phyloP scores from a whole-genome alignment of 2,797 vertebrate species.

The Neosalanx taihuensis region DNA sequence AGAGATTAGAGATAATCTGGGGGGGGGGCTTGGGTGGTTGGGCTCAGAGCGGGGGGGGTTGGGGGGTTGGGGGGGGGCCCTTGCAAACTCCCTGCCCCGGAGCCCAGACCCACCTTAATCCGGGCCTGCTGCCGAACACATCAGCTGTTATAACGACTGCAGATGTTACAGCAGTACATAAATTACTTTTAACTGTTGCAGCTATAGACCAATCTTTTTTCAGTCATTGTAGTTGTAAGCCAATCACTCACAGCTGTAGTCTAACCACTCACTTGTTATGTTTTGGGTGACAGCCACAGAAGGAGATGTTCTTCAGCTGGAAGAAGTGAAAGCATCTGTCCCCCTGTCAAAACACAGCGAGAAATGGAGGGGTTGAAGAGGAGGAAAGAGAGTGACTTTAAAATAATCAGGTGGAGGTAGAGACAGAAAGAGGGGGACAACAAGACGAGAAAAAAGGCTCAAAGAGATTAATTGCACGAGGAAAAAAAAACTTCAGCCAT shows the following conservation, averaged over 20 bases:
- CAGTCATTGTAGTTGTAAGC: neutral
- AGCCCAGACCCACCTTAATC: too few species aligned
- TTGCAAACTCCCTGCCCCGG: too few species aligned
- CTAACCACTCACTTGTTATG: conserved; percentile 83
- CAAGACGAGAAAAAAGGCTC: neutral
- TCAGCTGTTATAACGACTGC: neutral
- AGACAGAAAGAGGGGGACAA: too few species aligned
- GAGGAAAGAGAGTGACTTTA: neutral
- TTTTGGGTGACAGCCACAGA: conserved; percentile 94
- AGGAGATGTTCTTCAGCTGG: conserved; percentile 97
- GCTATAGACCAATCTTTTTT: neutral
- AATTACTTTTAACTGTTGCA: neutral
- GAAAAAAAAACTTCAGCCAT: too few species aligned
- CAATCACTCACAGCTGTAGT: neutral
- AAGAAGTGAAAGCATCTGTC: conserved; percentile 95
- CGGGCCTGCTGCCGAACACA: neutral
- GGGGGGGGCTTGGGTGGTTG: too few species aligned
- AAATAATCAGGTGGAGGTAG: neutral
- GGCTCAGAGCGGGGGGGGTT: too few species aligned
- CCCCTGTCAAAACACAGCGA: conserved; percentile 64
- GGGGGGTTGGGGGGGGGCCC: too few species aligned
- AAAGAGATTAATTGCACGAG: neutral
- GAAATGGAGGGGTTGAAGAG: neutral
- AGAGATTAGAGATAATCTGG: too few species aligned
- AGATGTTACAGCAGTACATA: neutral